Base-by-base conservation (phyloP, 2,797 vertebrate genomes). In the Rhabdomys pumilio region DNA sequence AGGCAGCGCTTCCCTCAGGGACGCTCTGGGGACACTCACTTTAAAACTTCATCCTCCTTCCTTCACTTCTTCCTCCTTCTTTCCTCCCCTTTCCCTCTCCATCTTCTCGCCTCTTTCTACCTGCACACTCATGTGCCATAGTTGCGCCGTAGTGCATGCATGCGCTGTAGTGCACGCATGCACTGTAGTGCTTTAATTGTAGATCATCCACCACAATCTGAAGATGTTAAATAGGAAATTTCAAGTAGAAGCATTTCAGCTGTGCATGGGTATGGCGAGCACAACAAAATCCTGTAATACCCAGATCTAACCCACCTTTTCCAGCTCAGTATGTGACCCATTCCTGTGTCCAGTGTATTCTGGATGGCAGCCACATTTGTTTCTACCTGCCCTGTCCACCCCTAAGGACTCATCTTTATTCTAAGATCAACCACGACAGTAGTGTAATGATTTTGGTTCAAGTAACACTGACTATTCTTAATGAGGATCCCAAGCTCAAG, bases 181-280 rank as follows among this genome's bases (percentile, higher is more conserved):
- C 4, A 8, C 34, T 41, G 59, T 17, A 50, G 41, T 44, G 47
- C 38, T 34, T 89, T 29, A 73, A 55, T 31, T 81, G n/a, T 38
- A 61, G 9, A 19, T 65, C 24, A 63, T n/a, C 67, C 55, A 55
- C 76, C 47, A 65, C 29, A 83, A 15, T 75, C 77, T 11, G 55
- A 94, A 76, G 55, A 76, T 57, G 89, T 14, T n/a, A 76, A 84
- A 29, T 76, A 44, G n/a, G 57, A 94, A 83, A 44, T 20, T 55
- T 29, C 15, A 59, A 81, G 31, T n/a, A 29, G 83, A 93, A 67
- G 0, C 55, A 55, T 83, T 75, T 65, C 50, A 89, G 63, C 19
- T 41, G 34, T n/a, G 6, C 12, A 34, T 20, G 44, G n/a, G 31
- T 53, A 19, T 59, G 55, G 34, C 5, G 3, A 76, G 38, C 29